Conservation (phyloP, 2,888 invertebrate genomes). For the Dorcus parallelipipedus region DNA sequence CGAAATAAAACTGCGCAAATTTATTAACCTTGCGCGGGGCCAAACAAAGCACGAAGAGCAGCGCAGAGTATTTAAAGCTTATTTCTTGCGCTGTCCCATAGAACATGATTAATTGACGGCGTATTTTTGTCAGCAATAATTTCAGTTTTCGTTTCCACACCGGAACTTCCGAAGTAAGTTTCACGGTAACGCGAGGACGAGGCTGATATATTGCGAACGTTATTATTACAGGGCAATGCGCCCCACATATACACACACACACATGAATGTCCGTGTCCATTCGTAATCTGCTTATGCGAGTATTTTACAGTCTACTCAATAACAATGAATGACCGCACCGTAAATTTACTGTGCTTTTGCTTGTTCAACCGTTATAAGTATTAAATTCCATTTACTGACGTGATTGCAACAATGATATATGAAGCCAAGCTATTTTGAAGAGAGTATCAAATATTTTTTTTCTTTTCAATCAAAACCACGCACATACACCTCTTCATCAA, state of each 20-base stretch:
- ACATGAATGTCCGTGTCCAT: background rate
- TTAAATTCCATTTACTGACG: too few species aligned
- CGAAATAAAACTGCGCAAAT: constrained; percentile 24
- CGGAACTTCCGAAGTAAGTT: constrained; percentile 45
- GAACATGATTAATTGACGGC: constrained; percentile 41
- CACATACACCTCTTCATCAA: constrained; percentile 9
- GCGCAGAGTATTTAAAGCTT: constrained; percentile 32
- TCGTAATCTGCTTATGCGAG: constrained; percentile 19
- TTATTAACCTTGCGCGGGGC: constrained; percentile 24
- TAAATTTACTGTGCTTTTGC: constrained; percentile 15
- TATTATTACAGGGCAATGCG: constrained; percentile 24
- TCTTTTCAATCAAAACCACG: too few species aligned
- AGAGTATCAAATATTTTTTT: too few species aligned
- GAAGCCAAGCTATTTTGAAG: too few species aligned
- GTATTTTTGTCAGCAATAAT: constrained; percentile 44
- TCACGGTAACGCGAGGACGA: constrained; percentile 33
- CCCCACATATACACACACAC: constrained; percentile 6
- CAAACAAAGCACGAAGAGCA: constrained; percentile 20
- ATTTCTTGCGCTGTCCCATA: constrained; percentile 38
- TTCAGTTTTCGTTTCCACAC: constrained; percentile 44
- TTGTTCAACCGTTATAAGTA: background rate
- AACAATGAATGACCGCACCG: constrained; percentile 13
- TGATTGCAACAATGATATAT: too few species aligned
- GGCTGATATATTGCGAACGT: constrained; percentile 28
- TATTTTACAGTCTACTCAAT: constrained; percentile 15